Percentiles rank a stretch among this genome's conserved stretches.
Conservation (phyloP, 1,140 invertebrate genomes). For the Atta cephalotes region DNA sequence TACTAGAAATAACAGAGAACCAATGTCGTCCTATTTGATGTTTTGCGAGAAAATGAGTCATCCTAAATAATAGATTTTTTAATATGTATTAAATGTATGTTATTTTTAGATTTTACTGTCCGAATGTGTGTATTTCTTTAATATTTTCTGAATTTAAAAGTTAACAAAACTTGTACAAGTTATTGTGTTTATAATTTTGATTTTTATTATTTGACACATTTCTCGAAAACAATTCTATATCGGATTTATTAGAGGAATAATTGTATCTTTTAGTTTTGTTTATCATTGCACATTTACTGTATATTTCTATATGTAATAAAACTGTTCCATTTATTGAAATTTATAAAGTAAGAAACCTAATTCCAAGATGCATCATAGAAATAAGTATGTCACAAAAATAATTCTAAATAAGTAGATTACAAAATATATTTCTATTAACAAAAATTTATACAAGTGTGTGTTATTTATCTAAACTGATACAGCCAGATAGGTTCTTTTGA, state of each 20-base stretch:
- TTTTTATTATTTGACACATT: conserved; percentile 19
- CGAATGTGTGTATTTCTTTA: not conserved
- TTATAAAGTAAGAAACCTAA: not conserved
- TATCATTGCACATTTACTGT: conserved; percentile 5
- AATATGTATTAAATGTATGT: not conserved
- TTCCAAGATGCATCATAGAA: not conserved
- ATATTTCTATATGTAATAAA: not conserved
- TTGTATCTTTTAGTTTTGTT: not conserved
- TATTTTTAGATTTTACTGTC: not conserved
- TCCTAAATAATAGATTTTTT: conserved; percentile 9
- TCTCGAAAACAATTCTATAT: not conserved
- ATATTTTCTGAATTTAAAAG: conserved; percentile 3
- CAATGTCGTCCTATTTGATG: conserved; percentile 68
- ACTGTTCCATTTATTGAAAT: not conserved
- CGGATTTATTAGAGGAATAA: not conserved
- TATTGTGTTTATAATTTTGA: not conserved
- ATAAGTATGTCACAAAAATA: conserved; percentile 3
- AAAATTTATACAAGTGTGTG: conserved; percentile 19
- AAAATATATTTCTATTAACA: conserved; percentile 13
- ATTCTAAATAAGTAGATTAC: not conserved
- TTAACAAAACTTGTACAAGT: not conserved
- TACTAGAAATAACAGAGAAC: conserved; percentile 70
- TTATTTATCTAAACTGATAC: not conserved
- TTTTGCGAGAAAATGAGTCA: conserved; percentile 74
- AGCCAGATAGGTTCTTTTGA: not conserved